Percentiles rank a stretch among this genome's conserved stretches.
These are phyloP conservation scores for Epiblema foenella DNA, from an alignment of 2,888 invertebrate species.

Conservation along the genomic window DNA sequence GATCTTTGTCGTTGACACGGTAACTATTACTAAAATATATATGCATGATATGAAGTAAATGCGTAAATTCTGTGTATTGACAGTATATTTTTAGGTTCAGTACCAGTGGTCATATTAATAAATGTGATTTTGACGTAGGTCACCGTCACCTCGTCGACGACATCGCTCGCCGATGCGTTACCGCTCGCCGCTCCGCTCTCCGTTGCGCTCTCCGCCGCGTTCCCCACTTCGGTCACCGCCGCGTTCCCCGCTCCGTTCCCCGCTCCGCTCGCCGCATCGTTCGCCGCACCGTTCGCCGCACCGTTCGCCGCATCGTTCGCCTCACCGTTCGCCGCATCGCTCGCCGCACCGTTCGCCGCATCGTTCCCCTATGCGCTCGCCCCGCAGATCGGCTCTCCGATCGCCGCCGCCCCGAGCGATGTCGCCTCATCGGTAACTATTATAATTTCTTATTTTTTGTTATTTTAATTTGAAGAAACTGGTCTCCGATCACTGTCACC, in stretches of 20 bases:
- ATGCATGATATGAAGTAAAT: not conserved
- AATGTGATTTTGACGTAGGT: constrained; percentile 55
- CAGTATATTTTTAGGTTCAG: no score
- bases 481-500: constrained; percentile 59
- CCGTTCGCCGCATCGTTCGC: constrained; percentile 59
- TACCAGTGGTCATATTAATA: not conserved
- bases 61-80: not conserved
- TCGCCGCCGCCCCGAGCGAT: constrained; percentile 60
- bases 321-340: constrained; percentile 54
- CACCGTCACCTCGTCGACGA: constrained; percentile 80
- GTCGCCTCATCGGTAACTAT: no score
- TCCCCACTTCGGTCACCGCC: constrained; percentile 42
- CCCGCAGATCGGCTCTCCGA: constrained; percentile 55
- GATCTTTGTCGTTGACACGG: constrained; percentile 75
- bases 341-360: constrained; percentile 50
- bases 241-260: constrained; percentile 70
- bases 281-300: constrained; percentile 42
- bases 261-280: constrained; percentile 49
- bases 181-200: constrained; percentile 55
- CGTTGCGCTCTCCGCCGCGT: constrained; percentile 51
- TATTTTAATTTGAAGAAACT: not conserved
- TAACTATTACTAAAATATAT: constrained; percentile 48
- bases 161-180: constrained; percentile 74
- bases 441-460: no score
- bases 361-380: constrained; percentile 63